These are phyloP conservation scores for Oligia strigilis DNA, from an alignment of 2,888 invertebrate species.

Conservation along the genomic window DNA sequence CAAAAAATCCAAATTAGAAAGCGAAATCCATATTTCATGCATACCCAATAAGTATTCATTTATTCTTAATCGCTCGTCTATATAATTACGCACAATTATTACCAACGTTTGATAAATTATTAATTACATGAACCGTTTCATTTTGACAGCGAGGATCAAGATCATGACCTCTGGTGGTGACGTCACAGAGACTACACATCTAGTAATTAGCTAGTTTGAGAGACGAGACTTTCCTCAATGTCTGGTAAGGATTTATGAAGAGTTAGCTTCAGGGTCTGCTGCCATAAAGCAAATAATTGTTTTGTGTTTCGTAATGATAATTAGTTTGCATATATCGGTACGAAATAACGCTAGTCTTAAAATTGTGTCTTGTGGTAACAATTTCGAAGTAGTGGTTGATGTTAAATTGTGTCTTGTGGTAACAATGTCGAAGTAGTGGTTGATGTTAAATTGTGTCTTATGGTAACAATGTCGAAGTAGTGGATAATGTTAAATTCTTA, in stretches of 20 bases:
- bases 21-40: slow-evolving; percentile 1
- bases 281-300: background rate
- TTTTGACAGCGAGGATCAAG: slow-evolving; percentile 39
- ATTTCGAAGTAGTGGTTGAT: too few species aligned
- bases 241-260: background rate
- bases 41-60: slow-evolving; percentile 5
- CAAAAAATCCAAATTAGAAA: slow-evolving; percentile 19
- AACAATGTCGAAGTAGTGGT: background rate
- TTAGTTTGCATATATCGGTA: background rate
- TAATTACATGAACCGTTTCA: slow-evolving; percentile 22
- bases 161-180: slow-evolving; percentile 47
- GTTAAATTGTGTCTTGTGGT: too few species aligned
- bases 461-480: background rate
- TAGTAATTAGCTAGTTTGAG: slow-evolving; percentile 7
- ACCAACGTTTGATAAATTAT: slow-evolving; percentile 44
- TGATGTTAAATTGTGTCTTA: background rate
- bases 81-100: slow-evolving; percentile 61
- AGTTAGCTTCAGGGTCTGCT: background rate
- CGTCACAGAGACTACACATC: slow-evolving; percentile 8
- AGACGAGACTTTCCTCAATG: background rate
- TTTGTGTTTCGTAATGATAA: background rate
- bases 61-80: slow-evolving; percentile 43
- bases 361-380: too few species aligned
- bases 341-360: too few species aligned
- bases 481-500: background rate